Conservation (phyloP, 2,797 vertebrate genomes). For the Fringilla coelebs region DNA sequence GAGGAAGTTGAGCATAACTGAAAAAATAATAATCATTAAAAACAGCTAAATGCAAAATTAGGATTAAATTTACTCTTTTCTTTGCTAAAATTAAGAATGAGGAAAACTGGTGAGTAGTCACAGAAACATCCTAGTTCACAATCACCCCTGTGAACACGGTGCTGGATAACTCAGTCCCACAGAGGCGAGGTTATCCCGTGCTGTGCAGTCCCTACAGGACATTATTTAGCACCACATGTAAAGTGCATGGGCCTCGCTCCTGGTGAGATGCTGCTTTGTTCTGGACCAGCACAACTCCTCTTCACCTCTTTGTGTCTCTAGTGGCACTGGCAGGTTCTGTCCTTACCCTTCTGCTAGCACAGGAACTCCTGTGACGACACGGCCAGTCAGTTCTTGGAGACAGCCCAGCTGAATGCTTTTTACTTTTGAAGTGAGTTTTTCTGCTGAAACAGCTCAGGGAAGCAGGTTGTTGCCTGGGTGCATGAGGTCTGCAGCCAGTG, state of each 20-base stretch:
- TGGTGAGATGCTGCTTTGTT: neutral
- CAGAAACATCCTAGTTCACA: neutral
- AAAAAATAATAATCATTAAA: neutral
- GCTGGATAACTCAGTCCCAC: neutral
- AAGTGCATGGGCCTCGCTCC: fast-evolving
- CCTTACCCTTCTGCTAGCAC: neutral
- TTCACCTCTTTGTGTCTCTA: neutral
- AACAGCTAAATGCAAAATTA: neutral
- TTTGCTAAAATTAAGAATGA: neutral
- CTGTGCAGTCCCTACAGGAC: neutral
- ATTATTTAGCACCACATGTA: neutral
- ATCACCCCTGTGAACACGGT: neutral
- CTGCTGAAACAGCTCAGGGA: neutral
- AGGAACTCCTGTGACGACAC: fast-evolving
- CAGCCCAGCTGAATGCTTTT: neutral
- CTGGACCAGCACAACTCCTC: neutral
- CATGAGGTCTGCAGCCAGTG: neutral
- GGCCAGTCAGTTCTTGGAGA: neutral
- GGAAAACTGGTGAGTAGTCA: neutral
- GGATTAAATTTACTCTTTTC: neutral
- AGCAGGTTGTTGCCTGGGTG: neutral
- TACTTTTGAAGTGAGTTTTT: neutral
- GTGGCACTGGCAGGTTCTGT: neutral
- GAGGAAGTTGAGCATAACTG: neutral
- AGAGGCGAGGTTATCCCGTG: neutral